Evolutionary conservation across 2,888 invertebrate species (phyloP).

Genomic region (Nebria brevicollis): DNA sequence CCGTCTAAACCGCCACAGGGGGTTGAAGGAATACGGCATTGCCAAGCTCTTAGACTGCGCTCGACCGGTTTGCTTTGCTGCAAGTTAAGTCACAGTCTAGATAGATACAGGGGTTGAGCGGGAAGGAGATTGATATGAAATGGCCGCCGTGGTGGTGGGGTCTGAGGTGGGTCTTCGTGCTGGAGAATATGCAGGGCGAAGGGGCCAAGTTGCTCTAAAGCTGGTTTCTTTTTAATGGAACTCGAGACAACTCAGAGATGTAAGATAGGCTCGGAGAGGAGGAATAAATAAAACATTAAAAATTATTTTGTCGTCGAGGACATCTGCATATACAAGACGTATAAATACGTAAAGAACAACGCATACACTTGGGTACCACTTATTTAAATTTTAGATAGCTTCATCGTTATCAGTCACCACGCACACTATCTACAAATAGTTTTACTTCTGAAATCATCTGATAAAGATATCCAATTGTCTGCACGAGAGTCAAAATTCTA

Average conservation of each 20-base stretch:
- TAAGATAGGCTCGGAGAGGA: slow-evolving; percentile 47
- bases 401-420: background rate
- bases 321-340: slow-evolving; percentile 45
- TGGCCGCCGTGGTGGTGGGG: slow-evolving; percentile 58
- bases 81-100: slow-evolving; percentile 54
- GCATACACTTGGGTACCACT: background rate
- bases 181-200: slow-evolving; percentile 47
- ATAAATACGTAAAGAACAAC: slow-evolving; percentile 41
- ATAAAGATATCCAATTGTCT: background rate
- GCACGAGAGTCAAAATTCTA: background rate
- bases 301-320: slow-evolving; percentile 42
- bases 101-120: slow-evolving; percentile 52
- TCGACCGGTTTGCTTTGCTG: slow-evolving; percentile 22
- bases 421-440: background rate
- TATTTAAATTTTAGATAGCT: slow-evolving; percentile 7
- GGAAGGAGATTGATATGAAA: slow-evolving; percentile 52
- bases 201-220: slow-evolving; percentile 50
- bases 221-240: slow-evolving; percentile 53
- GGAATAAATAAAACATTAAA: slow-evolving; percentile 47
- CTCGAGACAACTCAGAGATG: slow-evolving; percentile 47
- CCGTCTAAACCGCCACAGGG: slow-evolving; percentile 31
- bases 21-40: slow-evolving; percentile 42
- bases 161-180: slow-evolving; percentile 51
- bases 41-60: slow-evolving; percentile 57
- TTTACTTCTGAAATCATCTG: background rate